phyloP scores from a whole-genome alignment of 1,140 invertebrate genomes.

The Trichomalopsis sarcophagae region DNA sequence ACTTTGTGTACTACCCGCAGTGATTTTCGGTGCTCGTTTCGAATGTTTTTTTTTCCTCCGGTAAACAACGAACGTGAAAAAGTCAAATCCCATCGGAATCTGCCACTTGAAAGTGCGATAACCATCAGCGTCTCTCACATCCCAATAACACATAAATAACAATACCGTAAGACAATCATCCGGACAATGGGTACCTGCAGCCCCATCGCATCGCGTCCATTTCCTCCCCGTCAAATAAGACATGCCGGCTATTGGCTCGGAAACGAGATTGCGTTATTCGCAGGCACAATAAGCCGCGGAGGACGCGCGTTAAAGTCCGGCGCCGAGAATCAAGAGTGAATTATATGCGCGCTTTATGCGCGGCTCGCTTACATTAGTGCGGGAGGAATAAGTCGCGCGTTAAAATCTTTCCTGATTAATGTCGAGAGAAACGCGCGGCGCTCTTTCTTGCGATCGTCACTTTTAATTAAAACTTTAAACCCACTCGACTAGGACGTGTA shows the following conservation, averaged over 20 bases:
- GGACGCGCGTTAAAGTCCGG: background rate
- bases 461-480: constrained; percentile 29
- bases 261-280: background rate
- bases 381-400: background rate
- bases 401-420: constrained; percentile 1
- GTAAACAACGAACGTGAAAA: too few species aligned
- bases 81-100: too few species aligned
- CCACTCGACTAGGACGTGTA: background rate
- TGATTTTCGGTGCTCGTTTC: background rate
- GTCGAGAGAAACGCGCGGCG: background rate
- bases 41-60: too few species aligned
- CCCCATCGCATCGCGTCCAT: background rate
- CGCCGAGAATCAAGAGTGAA: constrained; percentile 1
- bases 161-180: too few species aligned
- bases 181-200: background rate
- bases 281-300: background rate
- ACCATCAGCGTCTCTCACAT: too few species aligned
- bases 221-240: background rate
- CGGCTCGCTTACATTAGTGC: background rate
- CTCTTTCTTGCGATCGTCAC: background rate
- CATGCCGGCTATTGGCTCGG: background rate
- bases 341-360: background rate
- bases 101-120: too few species aligned
- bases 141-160: background rate
- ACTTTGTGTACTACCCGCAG: background rate